A percentile compares a stretch with the other conserved stretches of the same genome.
These are phyloP conservation scores for Microctenopoma stevenorrisi DNA, from an alignment of 2,797 vertebrate species.

Conservation along the genomic window DNA sequence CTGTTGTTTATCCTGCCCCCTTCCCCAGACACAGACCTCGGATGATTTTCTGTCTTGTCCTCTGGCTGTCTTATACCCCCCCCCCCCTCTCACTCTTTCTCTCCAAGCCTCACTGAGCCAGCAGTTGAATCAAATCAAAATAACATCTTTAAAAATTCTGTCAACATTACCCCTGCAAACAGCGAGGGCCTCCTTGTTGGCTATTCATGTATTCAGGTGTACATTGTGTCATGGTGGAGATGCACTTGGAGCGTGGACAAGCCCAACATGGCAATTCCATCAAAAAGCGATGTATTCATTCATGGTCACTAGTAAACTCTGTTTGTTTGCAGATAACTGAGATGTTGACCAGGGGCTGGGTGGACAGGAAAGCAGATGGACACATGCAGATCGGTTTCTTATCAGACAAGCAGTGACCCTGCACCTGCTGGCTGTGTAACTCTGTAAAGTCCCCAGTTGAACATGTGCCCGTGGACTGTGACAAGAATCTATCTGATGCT, in stretches of 20 bases:
- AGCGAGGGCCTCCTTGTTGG: conserved; percentile 73
- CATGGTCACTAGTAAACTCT: conserved; percentile 71
- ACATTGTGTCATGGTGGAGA: conserved; percentile 80
- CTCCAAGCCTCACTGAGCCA: conserved; percentile 57
- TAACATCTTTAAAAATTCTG: conserved; percentile 84
- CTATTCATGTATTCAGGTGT: conserved; percentile 86
- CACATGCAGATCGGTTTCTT: conserved; percentile 74
- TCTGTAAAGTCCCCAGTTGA: conserved; percentile 47
- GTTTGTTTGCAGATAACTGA: conserved; percentile 83
- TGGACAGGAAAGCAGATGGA: conserved; percentile 40
- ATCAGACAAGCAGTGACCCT: conserved; percentile 52
- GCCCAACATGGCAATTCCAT: conserved; percentile 73
- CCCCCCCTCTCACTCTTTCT: too few relatives aligned
- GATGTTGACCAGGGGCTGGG: conserved; percentile 69
- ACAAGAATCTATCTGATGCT: conserved; percentile 17
- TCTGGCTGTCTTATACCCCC: conserved; percentile 34
- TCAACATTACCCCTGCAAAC: conserved; percentile 79
- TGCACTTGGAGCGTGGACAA: conserved; percentile 60
- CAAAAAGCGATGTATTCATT: conserved; percentile 85
- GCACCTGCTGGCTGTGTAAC: conserved; percentile 62
- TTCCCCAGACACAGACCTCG: conserved; percentile 46
- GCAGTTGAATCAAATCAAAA: conserved; percentile 79
- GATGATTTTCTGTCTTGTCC: conserved; percentile 41
- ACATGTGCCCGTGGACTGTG: neutral
- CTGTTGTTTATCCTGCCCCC: conserved; percentile 56